These are phyloP conservation scores for Zingel zingel DNA, from an alignment of 2,113 vertebrate species.

Conservation along the genomic window DNA sequence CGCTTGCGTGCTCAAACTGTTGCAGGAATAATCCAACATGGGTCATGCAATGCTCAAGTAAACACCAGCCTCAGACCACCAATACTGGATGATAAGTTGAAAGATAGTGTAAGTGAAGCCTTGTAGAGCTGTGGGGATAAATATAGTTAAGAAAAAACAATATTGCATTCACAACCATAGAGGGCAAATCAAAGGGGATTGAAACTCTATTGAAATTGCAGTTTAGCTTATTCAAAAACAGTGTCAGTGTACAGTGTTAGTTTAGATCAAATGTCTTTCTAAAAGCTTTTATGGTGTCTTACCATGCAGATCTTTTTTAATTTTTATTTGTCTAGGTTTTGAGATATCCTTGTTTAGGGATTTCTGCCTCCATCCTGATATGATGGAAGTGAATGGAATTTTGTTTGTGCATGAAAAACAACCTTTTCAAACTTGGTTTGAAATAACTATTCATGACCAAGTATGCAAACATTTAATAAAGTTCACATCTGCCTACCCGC, in stretches of 20 bases:
- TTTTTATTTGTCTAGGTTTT: background rate
- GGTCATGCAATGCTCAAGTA: conserved; percentile 52
- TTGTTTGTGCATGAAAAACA: background rate
- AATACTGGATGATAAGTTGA: conserved; percentile 52
- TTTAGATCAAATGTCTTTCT: conserved; percentile 7
- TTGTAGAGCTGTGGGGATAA: conserved; percentile 24
- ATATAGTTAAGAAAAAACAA: conserved; percentile 39
- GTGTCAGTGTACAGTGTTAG: background rate
- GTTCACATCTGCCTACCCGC: no score
- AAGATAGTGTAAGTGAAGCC: conserved; percentile 54
- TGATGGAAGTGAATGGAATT: background rate
- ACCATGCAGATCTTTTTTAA: background rate
- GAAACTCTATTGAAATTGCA: conserved; percentile 45
- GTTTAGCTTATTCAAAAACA: conserved; percentile 15
- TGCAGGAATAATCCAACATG: conserved; percentile 61
- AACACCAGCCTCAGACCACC: conserved; percentile 64
- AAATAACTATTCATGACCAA: background rate
- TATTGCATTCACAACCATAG: conserved; percentile 1
- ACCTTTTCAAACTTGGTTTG: background rate
- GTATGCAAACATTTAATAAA: background rate
- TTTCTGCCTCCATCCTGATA: background rate
- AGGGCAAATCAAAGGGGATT: conserved; percentile 47
- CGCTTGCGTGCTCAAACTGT: conserved; percentile 56
- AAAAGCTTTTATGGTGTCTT: background rate
- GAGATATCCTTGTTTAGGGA: background rate